phyloP scores from a whole-genome alignment of 2,797 vertebrate genomes.

The Dallia pectoralis region DNA sequence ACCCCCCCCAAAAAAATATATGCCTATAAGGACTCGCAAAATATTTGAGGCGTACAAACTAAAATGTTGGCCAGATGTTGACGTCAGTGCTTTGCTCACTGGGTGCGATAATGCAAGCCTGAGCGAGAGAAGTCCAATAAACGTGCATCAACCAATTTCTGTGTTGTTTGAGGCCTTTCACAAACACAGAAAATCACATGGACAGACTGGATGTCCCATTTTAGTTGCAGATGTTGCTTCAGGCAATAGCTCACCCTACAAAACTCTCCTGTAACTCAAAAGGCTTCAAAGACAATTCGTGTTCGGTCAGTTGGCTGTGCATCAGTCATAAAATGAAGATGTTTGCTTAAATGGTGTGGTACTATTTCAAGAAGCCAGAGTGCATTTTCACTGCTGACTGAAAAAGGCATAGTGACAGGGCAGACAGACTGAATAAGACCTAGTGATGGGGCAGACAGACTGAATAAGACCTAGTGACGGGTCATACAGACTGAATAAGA shows the following conservation, averaged over 20 bases:
- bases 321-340: constrained; percentile 20
- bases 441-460: too few species aligned
- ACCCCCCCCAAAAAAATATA: not conserved
- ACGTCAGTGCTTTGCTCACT: constrained; percentile 11
- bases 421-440: too few species aligned
- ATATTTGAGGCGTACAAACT: not conserved
- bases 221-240: constrained; percentile 72
- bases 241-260: constrained; percentile 58
- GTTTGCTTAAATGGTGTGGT: constrained; percentile 14
- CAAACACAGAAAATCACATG: constrained; percentile 46
- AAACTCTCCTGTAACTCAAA: constrained; percentile 59
- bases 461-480: too few species aligned
- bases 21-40: not conserved
- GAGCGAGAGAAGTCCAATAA: constrained; percentile 29
- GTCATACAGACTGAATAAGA: too few species aligned
- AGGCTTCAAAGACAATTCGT: constrained; percentile 48
- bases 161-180: constrained; percentile 44
- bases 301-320: constrained; percentile 43
- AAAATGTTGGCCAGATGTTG: not conserved
- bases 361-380: constrained; percentile 6
- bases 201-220: constrained; percentile 60
- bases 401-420: too few species aligned
- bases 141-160: constrained; percentile 58
- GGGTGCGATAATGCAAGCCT: constrained; percentile 22
- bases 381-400: too few species aligned